These are phyloP conservation scores for Tetraneura akinire DNA, from an alignment of 1,140 invertebrate genomes.

Conservation along the genomic window DNA sequence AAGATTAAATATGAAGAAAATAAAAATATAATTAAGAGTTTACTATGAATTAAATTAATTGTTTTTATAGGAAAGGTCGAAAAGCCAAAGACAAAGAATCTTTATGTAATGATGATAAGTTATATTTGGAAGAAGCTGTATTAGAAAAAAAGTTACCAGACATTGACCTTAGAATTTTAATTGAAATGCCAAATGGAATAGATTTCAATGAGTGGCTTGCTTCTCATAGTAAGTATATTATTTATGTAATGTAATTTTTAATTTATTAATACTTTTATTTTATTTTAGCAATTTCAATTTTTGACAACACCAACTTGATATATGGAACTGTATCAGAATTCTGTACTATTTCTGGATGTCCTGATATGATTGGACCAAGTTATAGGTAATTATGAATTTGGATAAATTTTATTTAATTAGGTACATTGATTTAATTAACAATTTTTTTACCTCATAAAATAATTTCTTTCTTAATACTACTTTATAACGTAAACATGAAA, in stretches of 20 bases:
- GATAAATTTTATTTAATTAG: too few relatives aligned
- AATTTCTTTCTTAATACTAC: too few relatives aligned
- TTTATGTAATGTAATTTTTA: not conserved
- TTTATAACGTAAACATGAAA: too few relatives aligned
- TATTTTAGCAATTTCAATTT: constrained; percentile 90
- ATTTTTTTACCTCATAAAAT: too few relatives aligned
- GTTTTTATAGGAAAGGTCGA: constrained; percentile 85
- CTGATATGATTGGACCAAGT: constrained; percentile 92
- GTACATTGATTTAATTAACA: too few relatives aligned
- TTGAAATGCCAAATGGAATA: constrained; percentile 88
- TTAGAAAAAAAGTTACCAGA: constrained; percentile 90
- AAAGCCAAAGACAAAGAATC: constrained; percentile 87
- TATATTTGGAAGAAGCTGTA: constrained; percentile 91
- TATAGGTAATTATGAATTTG: constrained; percentile 77
- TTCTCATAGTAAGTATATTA: constrained; percentile 82
- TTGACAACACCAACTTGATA: constrained; percentile 96
- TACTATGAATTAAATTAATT: constrained; percentile 54
- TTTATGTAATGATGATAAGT: constrained; percentile 65
- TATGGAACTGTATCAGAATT: constrained; percentile 98
- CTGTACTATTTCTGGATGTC: constrained; percentile 90
- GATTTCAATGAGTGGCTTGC: constrained; percentile 99
- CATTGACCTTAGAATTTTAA: constrained; percentile 86
- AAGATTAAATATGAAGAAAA: not conserved
- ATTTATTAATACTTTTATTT: constrained; percentile 49
- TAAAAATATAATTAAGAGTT: constrained; percentile 36